These are phyloP conservation scores for Pleuronectes platessa DNA, from an alignment of 2,113 vertebrate species.

Conservation along the genomic window DNA sequence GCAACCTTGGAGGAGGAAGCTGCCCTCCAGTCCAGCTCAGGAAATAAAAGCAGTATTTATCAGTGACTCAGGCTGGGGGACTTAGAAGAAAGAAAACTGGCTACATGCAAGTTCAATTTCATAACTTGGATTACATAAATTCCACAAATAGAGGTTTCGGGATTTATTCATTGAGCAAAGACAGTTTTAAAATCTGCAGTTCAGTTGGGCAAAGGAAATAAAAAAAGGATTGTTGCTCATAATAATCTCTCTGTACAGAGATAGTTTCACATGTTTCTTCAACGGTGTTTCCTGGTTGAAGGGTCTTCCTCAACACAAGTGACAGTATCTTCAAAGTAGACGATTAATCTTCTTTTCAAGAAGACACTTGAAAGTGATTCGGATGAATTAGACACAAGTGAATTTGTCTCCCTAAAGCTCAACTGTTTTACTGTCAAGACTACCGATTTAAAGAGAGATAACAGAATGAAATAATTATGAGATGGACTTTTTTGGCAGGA, in stretches of 20 bases:
- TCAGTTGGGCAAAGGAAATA: background rate
- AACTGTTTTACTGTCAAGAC: constrained; percentile 25
- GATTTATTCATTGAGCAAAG: constrained; percentile 2
- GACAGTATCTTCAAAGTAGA: constrained; percentile 42
- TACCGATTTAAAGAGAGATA: constrained; percentile 53
- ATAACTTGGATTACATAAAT: background rate
- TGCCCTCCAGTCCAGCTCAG: constrained; percentile 10
- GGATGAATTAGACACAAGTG: constrained; percentile 32
- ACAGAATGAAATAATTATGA: constrained; percentile 43
- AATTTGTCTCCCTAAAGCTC: constrained; percentile 27
- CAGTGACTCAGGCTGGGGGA: background rate
- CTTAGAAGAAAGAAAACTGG: constrained; percentile 7
- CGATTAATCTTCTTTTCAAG: constrained; percentile 32
- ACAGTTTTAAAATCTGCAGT: too few relatives aligned
- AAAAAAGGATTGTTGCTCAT: background rate
- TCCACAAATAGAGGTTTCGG: background rate
- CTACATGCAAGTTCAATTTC: background rate
- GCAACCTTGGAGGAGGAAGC: constrained; percentile 11
- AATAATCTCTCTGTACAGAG: background rate
- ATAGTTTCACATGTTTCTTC: constrained; percentile 9
- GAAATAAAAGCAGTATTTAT: constrained; percentile 28
- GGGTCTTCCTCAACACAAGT: constrained; percentile 25
- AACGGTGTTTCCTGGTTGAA: constrained; percentile 9
- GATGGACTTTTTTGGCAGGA: constrained; percentile 47
- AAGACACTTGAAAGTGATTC: constrained; percentile 44